Conservation (phyloP, 1,140 invertebrate genomes). For the Mycetomoellerius zeteki region DNA sequence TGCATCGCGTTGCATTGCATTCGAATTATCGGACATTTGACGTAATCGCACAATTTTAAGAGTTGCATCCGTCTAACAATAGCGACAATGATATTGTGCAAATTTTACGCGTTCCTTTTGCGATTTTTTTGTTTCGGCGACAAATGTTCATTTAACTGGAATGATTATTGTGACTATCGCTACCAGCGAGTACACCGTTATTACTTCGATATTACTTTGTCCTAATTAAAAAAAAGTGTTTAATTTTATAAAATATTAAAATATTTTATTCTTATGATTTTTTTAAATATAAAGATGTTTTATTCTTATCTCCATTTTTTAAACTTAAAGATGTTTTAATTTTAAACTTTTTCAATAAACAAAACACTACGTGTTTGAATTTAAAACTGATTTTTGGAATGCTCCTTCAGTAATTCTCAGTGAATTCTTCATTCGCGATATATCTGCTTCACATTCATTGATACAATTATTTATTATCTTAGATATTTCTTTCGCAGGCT, state of each 20-base stretch:
- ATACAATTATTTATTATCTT: too few species aligned
- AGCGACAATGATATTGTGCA: constrained; percentile 36
- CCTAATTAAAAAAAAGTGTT: too few species aligned
- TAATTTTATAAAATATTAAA: too few species aligned
- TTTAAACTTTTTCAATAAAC: too few species aligned
- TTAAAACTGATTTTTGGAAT: too few species aligned
- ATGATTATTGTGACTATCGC: not conserved
- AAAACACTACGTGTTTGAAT: too few species aligned
- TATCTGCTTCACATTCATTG: not conserved
- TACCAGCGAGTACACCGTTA: not conserved
- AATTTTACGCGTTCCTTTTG: constrained; percentile 29
- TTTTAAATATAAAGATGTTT: too few species aligned
- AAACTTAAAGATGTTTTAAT: too few species aligned
- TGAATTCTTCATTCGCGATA: constrained; percentile 1
- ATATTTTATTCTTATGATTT: too few species aligned
- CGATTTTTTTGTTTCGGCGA: constrained; percentile 41
- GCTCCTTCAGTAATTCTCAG: too few species aligned
- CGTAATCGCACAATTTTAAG: constrained; percentile 66
- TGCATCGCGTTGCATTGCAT: not conserved
- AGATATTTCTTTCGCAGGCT: not conserved
- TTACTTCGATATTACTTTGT: not conserved
- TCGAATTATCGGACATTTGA: constrained; percentile 40
- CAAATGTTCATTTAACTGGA: constrained; percentile 49
- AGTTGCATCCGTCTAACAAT: constrained; percentile 44
- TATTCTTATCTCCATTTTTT: too few species aligned